Percentiles rank a stretch among this genome's conserved stretches.
These are phyloP conservation scores for Protaetia brevitarsis DNA, from an alignment of 1,140 invertebrate species.

Conservation along the genomic window DNA sequence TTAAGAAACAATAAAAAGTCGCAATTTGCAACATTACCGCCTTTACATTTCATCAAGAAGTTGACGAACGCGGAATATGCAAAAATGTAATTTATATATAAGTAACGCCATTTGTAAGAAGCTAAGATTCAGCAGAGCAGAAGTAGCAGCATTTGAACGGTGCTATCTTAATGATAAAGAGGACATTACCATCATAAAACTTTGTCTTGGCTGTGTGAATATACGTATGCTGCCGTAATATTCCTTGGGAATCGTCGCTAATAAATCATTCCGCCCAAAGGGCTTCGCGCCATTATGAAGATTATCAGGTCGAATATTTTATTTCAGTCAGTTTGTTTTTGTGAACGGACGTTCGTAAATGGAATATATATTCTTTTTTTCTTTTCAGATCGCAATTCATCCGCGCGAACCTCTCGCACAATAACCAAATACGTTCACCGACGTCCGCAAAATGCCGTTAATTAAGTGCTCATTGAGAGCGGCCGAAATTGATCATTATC, in stretches of 20 bases:
- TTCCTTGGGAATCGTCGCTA: neutral
- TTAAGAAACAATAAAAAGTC: too few species aligned
- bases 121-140: too few species aligned
- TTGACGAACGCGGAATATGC: too few species aligned
- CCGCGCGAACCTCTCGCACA: neutral
- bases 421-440: neutral
- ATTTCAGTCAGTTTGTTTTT: slow-evolving; percentile 16
- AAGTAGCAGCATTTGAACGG: too few species aligned
- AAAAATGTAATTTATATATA: too few species aligned
- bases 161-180: slow-evolving; percentile 6
- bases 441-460: too few species aligned
- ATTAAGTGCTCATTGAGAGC: too few species aligned
- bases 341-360: neutral
- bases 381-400: neutral
- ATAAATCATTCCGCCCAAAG: slow-evolving; percentile 11
- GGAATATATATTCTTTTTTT: neutral
- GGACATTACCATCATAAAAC: slow-evolving; percentile 8
- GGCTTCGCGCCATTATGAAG: neutral
- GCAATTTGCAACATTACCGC: too few species aligned
- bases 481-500: too few species aligned
- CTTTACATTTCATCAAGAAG: too few species aligned
- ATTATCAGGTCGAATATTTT: slow-evolving; percentile 12
- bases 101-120: too few species aligned
- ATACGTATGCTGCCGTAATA: slow-evolving; percentile 6
- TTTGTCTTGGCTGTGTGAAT: neutral